Evolutionary conservation across 1,140 invertebrate species (phyloP).

Genomic region (Epicauta chinensis): DNA sequence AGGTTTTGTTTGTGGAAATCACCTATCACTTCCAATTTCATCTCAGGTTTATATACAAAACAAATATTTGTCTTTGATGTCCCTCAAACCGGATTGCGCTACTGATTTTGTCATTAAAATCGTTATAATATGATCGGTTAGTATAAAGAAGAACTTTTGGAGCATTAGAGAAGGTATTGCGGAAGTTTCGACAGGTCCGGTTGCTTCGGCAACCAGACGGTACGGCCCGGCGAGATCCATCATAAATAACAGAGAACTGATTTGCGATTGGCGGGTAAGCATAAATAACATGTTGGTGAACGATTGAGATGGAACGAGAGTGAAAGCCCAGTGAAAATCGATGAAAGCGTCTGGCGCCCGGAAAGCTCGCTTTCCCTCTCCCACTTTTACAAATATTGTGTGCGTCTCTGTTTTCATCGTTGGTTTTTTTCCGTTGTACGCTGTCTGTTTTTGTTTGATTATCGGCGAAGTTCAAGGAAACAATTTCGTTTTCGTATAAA

Average conservation of each 20-base stretch:
- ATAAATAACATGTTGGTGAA: conserved; percentile 11
- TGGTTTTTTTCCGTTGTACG: too few species aligned
- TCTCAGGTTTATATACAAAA: background rate
- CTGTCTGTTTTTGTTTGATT: background rate
- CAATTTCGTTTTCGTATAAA: conserved; percentile 3
- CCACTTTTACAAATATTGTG: too few species aligned
- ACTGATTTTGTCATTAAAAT: too few species aligned
- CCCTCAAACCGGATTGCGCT: background rate
- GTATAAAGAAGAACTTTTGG: too few species aligned
- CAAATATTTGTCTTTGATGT: conserved; percentile 13
- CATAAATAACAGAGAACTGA: conserved; percentile 15
- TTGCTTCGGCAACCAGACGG: conserved; percentile 12
- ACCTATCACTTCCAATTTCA: conserved; percentile 6
- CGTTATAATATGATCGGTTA: too few species aligned
- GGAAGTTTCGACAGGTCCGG: conserved; percentile 7
- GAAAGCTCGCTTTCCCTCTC: conserved; percentile 5
- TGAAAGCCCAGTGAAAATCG: conserved; percentile 16
- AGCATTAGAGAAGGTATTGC: too few species aligned
- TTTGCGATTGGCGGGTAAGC: conserved; percentile 11
- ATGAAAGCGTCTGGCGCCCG: conserved; percentile 19
- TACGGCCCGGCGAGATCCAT: conserved; percentile 8
- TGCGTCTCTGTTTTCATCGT: too few species aligned
- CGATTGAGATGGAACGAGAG: conserved; percentile 11
- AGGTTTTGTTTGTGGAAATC: conserved; percentile 1
- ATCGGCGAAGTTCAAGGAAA: conserved; percentile 18